Evolutionary conservation across 2,888 invertebrate species (phyloP).

Genomic region (Vanessa cardui): DNA sequence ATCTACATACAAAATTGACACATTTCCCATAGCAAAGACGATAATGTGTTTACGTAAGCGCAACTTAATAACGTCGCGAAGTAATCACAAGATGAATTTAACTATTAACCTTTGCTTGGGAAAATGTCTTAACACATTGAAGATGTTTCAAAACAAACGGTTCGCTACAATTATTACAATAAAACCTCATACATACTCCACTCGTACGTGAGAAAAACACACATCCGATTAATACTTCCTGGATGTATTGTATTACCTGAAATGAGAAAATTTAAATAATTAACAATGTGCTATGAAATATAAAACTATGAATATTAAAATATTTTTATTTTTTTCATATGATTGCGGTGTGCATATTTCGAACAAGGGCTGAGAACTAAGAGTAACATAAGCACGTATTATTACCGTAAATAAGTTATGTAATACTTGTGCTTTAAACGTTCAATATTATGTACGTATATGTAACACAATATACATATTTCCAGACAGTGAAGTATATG

Average conservation of each 20-base stretch:
- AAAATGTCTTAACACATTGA: constrained; percentile 51
- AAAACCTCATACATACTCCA: constrained; percentile 42
- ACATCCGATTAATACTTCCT: constrained; percentile 38
- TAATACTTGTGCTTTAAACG: background rate
- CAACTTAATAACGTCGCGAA: constrained; percentile 44
- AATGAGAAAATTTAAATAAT: constrained; percentile 35
- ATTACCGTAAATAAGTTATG: background rate
- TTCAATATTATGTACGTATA: background rate
- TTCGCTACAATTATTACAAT: constrained; percentile 36
- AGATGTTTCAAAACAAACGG: constrained; percentile 56
- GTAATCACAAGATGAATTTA: constrained; percentile 50
- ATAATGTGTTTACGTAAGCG: constrained; percentile 37
- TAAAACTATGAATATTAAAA: background rate
- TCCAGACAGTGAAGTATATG: no score
- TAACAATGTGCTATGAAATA: constrained; percentile 22
- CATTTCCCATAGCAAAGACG: constrained; percentile 39
- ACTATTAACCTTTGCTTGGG: constrained; percentile 71
- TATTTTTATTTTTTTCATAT: background rate
- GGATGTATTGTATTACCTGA: constrained; percentile 39
- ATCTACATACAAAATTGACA: constrained; percentile 35
- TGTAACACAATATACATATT: background rate
- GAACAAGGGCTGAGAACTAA: background rate
- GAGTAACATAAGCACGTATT: background rate
- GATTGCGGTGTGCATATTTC: background rate
- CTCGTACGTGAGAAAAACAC: constrained; percentile 42